Evolutionary conservation across 2,797 vertebrate species (phyloP).

Genomic region (Notolepis coatsorum): DNA sequence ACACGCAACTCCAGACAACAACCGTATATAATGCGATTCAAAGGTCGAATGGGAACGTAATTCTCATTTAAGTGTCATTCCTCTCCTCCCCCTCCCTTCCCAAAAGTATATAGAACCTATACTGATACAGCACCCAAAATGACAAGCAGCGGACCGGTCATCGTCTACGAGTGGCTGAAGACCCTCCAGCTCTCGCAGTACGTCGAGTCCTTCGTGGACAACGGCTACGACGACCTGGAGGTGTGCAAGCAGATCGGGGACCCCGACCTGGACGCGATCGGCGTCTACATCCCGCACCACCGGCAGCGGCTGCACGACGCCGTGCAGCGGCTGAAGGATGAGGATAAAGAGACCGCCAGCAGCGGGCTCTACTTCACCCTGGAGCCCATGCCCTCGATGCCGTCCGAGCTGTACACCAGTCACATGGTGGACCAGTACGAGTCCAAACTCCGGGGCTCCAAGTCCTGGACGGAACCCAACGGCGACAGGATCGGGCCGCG

Average conservation of each 20-base stretch:
- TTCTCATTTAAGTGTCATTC: conserved; percentile 34
- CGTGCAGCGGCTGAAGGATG: conserved; percentile 90
- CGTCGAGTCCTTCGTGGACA: conserved; percentile 95
- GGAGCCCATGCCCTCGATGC: conserved; percentile 86
- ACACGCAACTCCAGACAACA: conserved; percentile 1
- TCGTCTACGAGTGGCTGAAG: conserved; percentile 97
- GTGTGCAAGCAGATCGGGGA: conserved; percentile 98
- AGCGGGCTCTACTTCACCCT: conserved; percentile 93
- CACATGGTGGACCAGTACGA: conserved; percentile 81
- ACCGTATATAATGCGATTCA: conserved; percentile 57
- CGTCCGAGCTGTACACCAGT: conserved; percentile 74
- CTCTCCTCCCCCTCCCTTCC: neutral
- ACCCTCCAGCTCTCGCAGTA: conserved; percentile 95
- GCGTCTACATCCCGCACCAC: conserved; percentile 91
- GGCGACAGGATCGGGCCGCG: conserved; percentile 68
- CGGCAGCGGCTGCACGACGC: conserved; percentile 92
- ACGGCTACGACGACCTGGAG: conserved; percentile 98
- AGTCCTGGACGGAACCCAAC: conserved; percentile 82
- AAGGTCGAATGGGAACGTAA: conserved; percentile 56
- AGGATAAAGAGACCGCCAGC: conserved; percentile 86
- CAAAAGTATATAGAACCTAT: no score
- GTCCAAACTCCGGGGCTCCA: conserved; percentile 78
- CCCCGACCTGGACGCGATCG: conserved; percentile 97
- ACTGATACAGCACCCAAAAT: conserved; percentile 53
- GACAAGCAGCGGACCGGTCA: conserved; percentile 90